Evolutionary conservation across 2,888 invertebrate genomes (phyloP).

Genomic region (Cataglyphis livida): DNA sequence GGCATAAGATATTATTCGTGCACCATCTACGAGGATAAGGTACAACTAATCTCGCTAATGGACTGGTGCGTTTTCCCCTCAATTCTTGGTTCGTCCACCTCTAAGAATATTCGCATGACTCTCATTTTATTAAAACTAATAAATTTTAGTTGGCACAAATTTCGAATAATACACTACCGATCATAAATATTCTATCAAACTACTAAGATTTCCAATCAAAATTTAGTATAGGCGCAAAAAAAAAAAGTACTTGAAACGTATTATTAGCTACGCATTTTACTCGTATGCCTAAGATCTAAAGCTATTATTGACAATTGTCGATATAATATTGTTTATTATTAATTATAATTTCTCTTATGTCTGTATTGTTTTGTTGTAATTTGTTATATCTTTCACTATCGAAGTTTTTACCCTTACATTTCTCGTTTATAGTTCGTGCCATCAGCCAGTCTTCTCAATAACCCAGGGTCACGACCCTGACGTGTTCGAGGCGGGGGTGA

Average conservation of each 20-base stretch:
- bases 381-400: neutral
- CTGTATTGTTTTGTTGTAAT: neutral
- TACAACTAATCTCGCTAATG: conserved; percentile 83
- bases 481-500: conserved; percentile 62
- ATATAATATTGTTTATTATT: neutral
- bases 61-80: conserved; percentile 77
- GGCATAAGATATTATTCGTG: conserved; percentile 65
- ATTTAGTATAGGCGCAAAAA: too few relatives aligned
- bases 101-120: conserved; percentile 80
- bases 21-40: conserved; percentile 67
- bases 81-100: conserved; percentile 66
- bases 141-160: conserved; percentile 67
- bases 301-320: neutral
- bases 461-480: conserved; percentile 73
- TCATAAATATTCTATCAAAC: conserved; percentile 2
- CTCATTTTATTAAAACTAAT: conserved; percentile 83
- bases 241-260: neutral
- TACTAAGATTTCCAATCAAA: neutral
- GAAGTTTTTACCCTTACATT: conserved; percentile 19
- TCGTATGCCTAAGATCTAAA: neutral
- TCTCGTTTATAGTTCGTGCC: conserved; percentile 31
- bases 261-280: neutral
- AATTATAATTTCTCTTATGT: neutral
- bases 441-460: conserved; percentile 36
- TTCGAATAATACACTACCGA: conserved; percentile 42